A percentile compares a stretch with the other conserved stretches of the same genome.
These are phyloP conservation scores for Fistularia commersonii DNA, from an alignment of 2,797 vertebrate species.

Conservation along the genomic window DNA sequence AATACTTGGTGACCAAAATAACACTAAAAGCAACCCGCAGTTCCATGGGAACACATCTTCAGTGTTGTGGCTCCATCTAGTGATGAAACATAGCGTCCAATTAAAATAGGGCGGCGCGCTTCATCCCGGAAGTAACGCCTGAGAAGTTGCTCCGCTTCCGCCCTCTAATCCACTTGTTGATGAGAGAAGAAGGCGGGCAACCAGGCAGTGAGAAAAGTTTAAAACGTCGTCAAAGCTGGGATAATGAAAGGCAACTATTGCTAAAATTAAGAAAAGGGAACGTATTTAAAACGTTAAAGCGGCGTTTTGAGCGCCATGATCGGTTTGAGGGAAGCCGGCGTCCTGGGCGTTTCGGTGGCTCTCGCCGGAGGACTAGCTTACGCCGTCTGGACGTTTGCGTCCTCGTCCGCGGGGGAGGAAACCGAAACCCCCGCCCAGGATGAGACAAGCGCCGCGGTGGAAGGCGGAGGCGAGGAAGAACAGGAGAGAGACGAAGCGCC, in stretches of 20 bases:
- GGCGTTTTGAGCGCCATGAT: conserved; percentile 48
- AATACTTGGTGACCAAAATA: too few species aligned
- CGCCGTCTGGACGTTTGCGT: conserved; percentile 58
- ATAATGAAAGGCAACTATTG: conserved; percentile 9
- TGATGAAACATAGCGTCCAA: not conserved
- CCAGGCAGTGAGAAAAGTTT: not conserved
- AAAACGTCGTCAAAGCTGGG: not conserved
- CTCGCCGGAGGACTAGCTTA: conserved; percentile 68
- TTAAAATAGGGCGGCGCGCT: conserved; percentile 18
- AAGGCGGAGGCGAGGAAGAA: not conserved
- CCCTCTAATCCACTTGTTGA: conserved; percentile 73
- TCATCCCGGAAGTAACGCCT: conserved; percentile 44
- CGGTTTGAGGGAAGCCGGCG: conserved; percentile 45
- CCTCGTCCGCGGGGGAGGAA: conserved; percentile 13
- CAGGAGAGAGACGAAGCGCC: too few species aligned
- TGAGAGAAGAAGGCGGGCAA: not conserved
- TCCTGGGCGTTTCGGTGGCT: conserved; percentile 58
- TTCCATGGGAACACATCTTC: not conserved
- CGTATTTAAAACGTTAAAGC: not conserved
- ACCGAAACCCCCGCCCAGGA: not conserved
- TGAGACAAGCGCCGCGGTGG: not conserved
- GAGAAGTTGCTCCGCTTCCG: conserved; percentile 51
- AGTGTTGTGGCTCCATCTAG: not conserved
- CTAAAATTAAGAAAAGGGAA: not conserved
- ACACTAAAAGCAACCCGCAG: too few species aligned